These are phyloP conservation scores for Limnephilus lunatus DNA, from an alignment of 2,888 invertebrate species.

Conservation along the genomic window DNA sequence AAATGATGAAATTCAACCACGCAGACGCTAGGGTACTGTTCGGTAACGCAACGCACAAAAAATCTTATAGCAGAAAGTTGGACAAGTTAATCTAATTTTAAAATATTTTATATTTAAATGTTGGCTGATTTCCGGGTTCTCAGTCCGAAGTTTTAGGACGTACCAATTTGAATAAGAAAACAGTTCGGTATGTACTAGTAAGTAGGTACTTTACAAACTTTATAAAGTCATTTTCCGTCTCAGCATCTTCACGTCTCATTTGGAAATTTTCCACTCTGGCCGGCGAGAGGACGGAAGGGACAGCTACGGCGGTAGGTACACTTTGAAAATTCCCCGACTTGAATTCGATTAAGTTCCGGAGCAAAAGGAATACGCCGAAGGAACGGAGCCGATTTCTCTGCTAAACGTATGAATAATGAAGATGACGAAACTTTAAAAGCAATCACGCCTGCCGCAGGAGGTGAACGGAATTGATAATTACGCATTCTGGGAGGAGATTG, in stretches of 20 bases:
- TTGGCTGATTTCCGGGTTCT: neutral
- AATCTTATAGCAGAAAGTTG: neutral
- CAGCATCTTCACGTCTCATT: conserved; percentile 35
- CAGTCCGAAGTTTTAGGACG: neutral
- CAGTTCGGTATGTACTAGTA: neutral
- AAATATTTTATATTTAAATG: neutral
- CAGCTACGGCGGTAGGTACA: conserved; percentile 11
- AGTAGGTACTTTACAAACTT: conserved; percentile 18
- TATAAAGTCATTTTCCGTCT: conserved; percentile 33
- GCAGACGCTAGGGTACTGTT: no score
- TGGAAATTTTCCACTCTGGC: conserved; percentile 16
- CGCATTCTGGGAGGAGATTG: conserved; percentile 3
- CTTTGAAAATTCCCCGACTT: conserved; percentile 25
- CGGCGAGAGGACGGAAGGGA: conserved; percentile 6
- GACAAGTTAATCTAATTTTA: neutral
- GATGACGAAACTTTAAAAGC: conserved; percentile 35
- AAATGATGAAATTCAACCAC: no score
- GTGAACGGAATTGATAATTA: conserved; percentile 41
- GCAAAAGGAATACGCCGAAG: conserved; percentile 31
- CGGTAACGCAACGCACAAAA: neutral
- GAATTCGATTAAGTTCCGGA: conserved; percentile 40
- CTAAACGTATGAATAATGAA: conserved; percentile 53
- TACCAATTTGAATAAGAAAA: neutral
- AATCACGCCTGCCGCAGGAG: conserved; percentile 33
- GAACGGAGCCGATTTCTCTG: conserved; percentile 32